Conservation (phyloP, 1,140 invertebrate species). For the Ceratosolen fusciceps region DNA sequence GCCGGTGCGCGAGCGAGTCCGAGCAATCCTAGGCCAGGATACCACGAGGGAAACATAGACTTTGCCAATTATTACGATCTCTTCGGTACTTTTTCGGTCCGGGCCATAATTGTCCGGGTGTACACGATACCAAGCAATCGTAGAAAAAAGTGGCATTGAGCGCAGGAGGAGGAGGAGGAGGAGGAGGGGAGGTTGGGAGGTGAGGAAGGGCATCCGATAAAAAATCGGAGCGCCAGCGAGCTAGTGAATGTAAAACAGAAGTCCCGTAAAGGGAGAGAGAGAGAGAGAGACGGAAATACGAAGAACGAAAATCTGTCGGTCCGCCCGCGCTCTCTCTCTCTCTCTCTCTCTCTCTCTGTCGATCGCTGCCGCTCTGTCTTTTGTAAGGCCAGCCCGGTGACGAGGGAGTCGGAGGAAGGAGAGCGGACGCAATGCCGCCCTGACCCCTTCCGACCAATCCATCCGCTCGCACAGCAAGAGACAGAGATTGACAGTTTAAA, state of each 20-base stretch:
- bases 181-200: neutral
- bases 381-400: slow-evolving; percentile 56
- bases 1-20: slow-evolving; percentile 18
- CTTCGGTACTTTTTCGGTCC: slow-evolving; percentile 1
- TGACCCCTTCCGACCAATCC: slow-evolving; percentile 65
- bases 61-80: slow-evolving; percentile 46
- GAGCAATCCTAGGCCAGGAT: slow-evolving; percentile 44
- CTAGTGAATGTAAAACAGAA: neutral
- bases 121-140: slow-evolving; percentile 26
- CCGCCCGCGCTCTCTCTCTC: neutral
- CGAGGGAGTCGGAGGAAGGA: slow-evolving; percentile 26
- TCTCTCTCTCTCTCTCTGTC: neutral
- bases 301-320: neutral
- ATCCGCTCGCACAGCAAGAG: slow-evolving; percentile 55
- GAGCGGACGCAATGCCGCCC: slow-evolving; percentile 56
- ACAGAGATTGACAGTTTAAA: slow-evolving; percentile 72
- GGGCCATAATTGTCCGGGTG: slow-evolving; percentile 28
- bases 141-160: slow-evolving; percentile 9
- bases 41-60: slow-evolving; percentile 48
- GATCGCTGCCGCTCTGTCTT: slow-evolving; percentile 46
- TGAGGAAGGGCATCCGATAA: slow-evolving; percentile 15
- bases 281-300: neutral
- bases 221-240: slow-evolving; percentile 5
- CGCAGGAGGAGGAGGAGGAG: too few species aligned
- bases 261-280: slow-evolving; percentile 4